A percentile compares a stretch with the other conserved stretches of the same genome.
phyloP scores from a whole-genome alignment of 2,888 invertebrate genomes.

The Ormia ochracea region DNA sequence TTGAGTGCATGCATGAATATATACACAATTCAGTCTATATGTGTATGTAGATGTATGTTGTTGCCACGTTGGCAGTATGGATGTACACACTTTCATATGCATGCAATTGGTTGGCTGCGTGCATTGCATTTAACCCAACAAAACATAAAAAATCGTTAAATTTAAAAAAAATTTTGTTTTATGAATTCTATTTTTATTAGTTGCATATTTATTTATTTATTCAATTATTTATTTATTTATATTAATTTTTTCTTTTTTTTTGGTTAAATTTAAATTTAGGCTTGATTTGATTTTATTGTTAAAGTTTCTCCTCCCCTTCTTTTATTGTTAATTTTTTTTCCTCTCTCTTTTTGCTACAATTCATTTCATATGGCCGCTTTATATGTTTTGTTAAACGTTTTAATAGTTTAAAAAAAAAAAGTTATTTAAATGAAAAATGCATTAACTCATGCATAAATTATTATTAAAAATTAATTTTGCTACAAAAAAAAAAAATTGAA shows the following conservation, averaged over 20 bases:
- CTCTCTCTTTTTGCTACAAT: neutral
- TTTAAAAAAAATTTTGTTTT: conserved; percentile 29
- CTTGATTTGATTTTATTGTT: conserved; percentile 52
- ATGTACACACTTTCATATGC: too few species aligned
- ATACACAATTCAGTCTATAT: too few species aligned
- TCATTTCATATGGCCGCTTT: neutral
- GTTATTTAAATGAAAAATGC: conserved; percentile 12
- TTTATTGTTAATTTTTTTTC: too few species aligned
- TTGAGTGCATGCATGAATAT: neutral
- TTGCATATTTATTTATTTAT: neutral
- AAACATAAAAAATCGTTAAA: neutral
- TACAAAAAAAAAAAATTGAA: neutral
- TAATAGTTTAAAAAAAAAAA: neutral
- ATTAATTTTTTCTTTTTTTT: conserved; percentile 12
- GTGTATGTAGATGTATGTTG: too few species aligned
- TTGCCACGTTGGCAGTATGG: too few species aligned
- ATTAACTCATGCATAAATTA: conserved; percentile 57
- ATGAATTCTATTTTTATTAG: conserved; percentile 42
- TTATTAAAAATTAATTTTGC: conserved; percentile 19
- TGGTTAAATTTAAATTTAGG: conserved; percentile 42
- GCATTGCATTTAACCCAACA: too few species aligned
- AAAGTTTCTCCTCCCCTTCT: conserved; percentile 4
- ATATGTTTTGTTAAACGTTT: conserved; percentile 3
- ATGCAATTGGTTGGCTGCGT: too few species aligned
- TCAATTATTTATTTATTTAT: too few species aligned